Evolutionary conservation across 2,888 invertebrate species (phyloP), one percentile per base, ranked within the genome.

Genomic region (Apamea anceps): DNA sequence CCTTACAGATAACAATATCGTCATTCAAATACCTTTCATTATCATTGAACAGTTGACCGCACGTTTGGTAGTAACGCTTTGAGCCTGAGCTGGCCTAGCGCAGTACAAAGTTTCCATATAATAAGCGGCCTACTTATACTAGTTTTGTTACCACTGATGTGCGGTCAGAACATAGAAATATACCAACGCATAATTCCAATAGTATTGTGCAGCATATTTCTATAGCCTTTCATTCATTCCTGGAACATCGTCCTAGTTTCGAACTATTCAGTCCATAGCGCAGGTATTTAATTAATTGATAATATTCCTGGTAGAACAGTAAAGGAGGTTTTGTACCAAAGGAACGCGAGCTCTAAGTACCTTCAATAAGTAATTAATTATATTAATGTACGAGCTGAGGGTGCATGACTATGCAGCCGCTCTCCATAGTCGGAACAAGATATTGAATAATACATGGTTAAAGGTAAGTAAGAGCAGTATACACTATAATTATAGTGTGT

Each of bases 361-460:
- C 67, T 86, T 68, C 28, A 67, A 82, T 77, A 74, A 72, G 57
- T 82, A 86, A 75, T 77, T 72, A 86, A 86, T 86, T 72, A 68
- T 60, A 71, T 81, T 70, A 77, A 57, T 28, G 37, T 18, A 37
- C n/a, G n/a, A 63, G 71, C 71, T 54, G 32, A 15, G 66, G 65
- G 15, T 81, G 81, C 60, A 66, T 51, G 48, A n/a, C n/a, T 71
- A 72, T 84, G 79, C 71, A 84, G 65, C 15, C 15, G 37, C 66
- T 57, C 37, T 37, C 21, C 21, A 51, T 48, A 75, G 15, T 60
- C 10, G 48, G 32, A 65, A 60, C n/a, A 45, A 60, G 70, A 57
- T 57, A 81, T 83, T 76, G 51, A 80, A 75, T 76, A 54, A 67
- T 45, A 66, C 37, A 48, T 32, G 28, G 21, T 48, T 45, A 32